A percentile compares a stretch with the other conserved stretches of the same genome.
These are phyloP conservation scores for Steatornis caripensis DNA, from an alignment of 2,113 vertebrate genomes.

Conservation along the genomic window DNA sequence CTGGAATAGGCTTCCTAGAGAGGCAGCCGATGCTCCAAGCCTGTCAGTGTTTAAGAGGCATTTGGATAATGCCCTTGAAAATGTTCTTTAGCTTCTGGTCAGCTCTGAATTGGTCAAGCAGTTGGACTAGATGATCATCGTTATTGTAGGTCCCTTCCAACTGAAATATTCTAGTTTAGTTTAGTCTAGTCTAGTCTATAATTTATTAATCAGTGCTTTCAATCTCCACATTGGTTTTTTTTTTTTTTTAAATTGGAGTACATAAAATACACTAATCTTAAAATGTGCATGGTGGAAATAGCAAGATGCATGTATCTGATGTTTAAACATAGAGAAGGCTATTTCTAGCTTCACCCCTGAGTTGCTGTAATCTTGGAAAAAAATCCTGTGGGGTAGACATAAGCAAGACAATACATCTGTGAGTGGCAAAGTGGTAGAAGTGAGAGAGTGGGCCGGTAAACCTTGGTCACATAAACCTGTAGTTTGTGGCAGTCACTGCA, in stretches of 20 bases:
- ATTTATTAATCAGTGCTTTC: background rate
- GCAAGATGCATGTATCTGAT: background rate
- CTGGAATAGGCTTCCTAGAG: background rate
- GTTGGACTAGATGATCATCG: background rate
- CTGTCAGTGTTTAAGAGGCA: background rate
- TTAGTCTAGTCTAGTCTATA: background rate
- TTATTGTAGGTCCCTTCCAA: background rate
- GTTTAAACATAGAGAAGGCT: background rate
- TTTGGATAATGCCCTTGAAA: background rate
- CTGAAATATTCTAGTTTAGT: background rate
- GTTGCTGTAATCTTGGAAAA: background rate
- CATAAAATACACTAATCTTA: background rate
- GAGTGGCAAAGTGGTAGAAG: background rate
- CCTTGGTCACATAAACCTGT: background rate
- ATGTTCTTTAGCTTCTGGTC: background rate
- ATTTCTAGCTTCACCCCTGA: background rate
- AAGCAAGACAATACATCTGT: background rate
- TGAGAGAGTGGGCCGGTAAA: background rate
- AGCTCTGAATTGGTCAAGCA: background rate
- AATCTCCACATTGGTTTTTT: background rate
- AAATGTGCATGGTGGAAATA: background rate
- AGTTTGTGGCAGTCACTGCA: background rate
- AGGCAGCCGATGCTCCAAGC: fast-evolving
- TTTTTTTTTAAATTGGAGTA: background rate
- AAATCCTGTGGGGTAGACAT: background rate